Conservation (phyloP, 2,888 invertebrate genomes). For the Caenorhabditis panamensis region DNA sequence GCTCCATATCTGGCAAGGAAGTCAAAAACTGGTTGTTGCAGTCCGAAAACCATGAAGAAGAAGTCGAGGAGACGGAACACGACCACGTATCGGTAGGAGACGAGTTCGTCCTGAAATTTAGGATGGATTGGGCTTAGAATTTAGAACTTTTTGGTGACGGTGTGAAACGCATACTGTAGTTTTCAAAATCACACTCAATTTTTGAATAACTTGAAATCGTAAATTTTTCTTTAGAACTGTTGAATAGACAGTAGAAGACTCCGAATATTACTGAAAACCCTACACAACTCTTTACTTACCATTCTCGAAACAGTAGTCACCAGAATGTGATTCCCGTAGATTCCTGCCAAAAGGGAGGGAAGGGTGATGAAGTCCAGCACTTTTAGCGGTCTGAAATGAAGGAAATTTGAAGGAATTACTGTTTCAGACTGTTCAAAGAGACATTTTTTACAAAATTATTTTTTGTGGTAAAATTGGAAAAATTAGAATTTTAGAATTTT, state of each 20-base stretch:
- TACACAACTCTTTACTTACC: slow-evolving; percentile 61
- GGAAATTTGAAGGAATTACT: background rate
- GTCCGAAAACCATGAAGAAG: slow-evolving; percentile 74
- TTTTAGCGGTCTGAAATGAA: slow-evolving; percentile 72
- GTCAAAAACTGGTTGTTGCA: slow-evolving; percentile 78
- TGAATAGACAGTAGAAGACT: too few relatives aligned
- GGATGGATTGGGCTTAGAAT: too few relatives aligned
- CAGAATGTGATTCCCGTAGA: slow-evolving; percentile 81
- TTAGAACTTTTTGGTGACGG: too few relatives aligned
- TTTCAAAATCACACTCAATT: too few relatives aligned
- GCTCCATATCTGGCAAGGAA: slow-evolving; percentile 76
- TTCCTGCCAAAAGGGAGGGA: slow-evolving; percentile 77
- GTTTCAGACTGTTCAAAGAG: too few relatives aligned
- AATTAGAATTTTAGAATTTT: too few relatives aligned
- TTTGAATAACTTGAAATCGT: too few relatives aligned
- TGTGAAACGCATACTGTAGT: too few relatives aligned
- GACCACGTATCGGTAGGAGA: slow-evolving; percentile 77
- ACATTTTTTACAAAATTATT: too few relatives aligned
- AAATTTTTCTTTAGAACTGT: too few relatives aligned
- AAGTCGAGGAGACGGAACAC: slow-evolving; percentile 69
- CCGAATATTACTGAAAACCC: too few relatives aligned
- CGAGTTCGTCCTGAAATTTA: slow-evolving; percentile 76
- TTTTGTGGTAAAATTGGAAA: too few relatives aligned
- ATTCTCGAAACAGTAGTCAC: slow-evolving; percentile 78
- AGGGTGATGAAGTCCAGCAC: slow-evolving; percentile 78